Base-by-base conservation (phyloP, 2,888 invertebrate genomes). In the Incurvaria masculella region DNA sequence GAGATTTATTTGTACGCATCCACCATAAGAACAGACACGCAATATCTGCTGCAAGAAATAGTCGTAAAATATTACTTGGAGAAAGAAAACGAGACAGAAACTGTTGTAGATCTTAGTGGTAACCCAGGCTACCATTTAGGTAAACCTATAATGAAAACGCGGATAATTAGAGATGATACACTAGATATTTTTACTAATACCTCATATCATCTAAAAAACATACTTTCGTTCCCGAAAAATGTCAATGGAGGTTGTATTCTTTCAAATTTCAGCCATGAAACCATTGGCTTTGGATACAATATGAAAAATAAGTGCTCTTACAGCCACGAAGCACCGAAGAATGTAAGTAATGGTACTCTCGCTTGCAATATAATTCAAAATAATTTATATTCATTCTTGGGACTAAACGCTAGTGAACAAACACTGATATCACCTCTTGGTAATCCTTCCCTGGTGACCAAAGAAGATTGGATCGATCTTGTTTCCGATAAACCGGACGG, bases 41-140 rank as follows among this genome's bases (percentile, higher is more conserved):
- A 62, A 10, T 68, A 59, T 26, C 52, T 73, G 49, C 48, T 52
- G 3, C 75, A 76, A 62, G 65, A 67, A 53, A 60, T 75, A 45
- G 57, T 55, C 46, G 66, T 76, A 0, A 59, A 58, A 43, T 76
- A 73, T 58, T 55, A 65, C 46, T 57, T 75, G 48, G 55, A 61
- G 2, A 18, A 38, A 6, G 72, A 72, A 52, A 56, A 59, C 41
- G 61, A 69, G 0, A 55, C 57, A n/a, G 63, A 67, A 2, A 52
- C 58, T 18, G 52, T 69, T 33, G 50, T 70, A 26, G 56, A 60
- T 52, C 57, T 79, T 16, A 91, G 91, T 68, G 92, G 92, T 2
- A 88, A 86, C 64, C 90, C 90, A 1, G 92, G 92, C 2, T 93
- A 93, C 59, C 60, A 83, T 5, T 56, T 70, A 3, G 85, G 86